phyloP scores from a whole-genome alignment of 2,888 invertebrate species.

The Tolmerus cingulatus region DNA sequence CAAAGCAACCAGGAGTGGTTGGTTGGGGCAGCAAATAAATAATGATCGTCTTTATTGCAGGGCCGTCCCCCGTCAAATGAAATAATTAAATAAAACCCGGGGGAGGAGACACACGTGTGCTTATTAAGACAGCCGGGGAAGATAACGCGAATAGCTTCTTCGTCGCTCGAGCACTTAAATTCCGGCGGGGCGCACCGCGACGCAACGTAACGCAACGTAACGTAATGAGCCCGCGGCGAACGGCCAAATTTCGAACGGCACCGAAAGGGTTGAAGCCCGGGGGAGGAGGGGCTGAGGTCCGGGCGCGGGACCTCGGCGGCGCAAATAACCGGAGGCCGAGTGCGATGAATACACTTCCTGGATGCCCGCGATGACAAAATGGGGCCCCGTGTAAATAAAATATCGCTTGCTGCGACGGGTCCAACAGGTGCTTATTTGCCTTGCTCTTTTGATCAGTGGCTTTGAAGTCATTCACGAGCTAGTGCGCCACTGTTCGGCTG shows the following conservation, averaged over 20 bases:
- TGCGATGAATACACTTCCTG: neutral
- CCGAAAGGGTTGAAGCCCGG: neutral
- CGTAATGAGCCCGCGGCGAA: neutral
- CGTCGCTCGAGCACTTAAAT: neutral
- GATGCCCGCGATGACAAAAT: neutral
- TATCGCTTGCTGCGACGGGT: neutral
- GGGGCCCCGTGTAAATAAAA: neutral
- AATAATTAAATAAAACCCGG: slow-evolving; percentile 10
- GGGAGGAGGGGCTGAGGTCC: neutral
- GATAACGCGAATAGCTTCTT: neutral
- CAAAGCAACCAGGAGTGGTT: neutral
- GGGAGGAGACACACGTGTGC: neutral
- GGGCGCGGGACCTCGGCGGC: neutral
- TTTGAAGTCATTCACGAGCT: neutral
- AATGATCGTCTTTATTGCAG: slow-evolving; percentile 16
- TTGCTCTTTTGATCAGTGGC: neutral
- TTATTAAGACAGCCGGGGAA: neutral
- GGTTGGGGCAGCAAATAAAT: neutral
- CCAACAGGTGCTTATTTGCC: neutral
- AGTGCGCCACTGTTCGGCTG: neutral
- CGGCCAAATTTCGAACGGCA: neutral
- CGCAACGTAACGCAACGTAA: too few species aligned
- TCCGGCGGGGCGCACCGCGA: neutral
- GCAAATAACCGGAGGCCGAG: neutral
- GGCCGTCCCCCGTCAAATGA: neutral